Evolutionary conservation across 2,888 invertebrate species (phyloP).

Genomic region (Aleiodes alternator): DNA sequence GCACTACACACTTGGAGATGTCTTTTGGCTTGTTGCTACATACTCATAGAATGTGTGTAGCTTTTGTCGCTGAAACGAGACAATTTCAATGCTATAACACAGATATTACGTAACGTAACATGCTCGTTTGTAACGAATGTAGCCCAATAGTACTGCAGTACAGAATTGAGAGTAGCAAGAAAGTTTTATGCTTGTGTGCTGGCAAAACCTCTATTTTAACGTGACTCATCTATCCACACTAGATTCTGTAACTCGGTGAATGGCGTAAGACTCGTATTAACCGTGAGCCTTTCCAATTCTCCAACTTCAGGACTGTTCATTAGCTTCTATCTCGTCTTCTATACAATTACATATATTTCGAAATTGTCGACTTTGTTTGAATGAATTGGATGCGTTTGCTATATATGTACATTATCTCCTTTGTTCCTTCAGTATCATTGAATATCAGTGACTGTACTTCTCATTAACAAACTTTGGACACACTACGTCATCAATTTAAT

Average conservation of each 20-base stretch:
- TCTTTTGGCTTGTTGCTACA: slow-evolving; percentile 29
- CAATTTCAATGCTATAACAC: slow-evolving; percentile 10
- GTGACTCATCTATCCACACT: slow-evolving; percentile 13
- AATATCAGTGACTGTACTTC: slow-evolving; percentile 39
- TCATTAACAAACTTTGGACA: background rate
- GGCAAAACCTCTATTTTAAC: slow-evolving; percentile 23
- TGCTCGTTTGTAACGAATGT: slow-evolving; percentile 40
- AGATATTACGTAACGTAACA: slow-evolving; percentile 41
- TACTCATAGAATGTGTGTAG: slow-evolving; percentile 19
- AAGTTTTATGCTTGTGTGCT: slow-evolving; percentile 41
- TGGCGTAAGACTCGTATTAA: slow-evolving; percentile 35
- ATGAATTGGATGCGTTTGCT: slow-evolving; percentile 30
- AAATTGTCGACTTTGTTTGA: slow-evolving; percentile 42
- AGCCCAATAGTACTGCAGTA: slow-evolving; percentile 36
- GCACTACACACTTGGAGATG: background rate
- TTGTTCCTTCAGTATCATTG: slow-evolving; percentile 44
- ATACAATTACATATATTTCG: slow-evolving; percentile 50
- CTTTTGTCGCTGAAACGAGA: slow-evolving; percentile 23
- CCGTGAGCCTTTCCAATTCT: slow-evolving; percentile 17
- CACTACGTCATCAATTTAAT: background rate
- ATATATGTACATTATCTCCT: slow-evolving; percentile 40
- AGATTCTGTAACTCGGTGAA: background rate
- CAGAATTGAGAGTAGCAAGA: slow-evolving; percentile 34
- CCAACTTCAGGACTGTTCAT: slow-evolving; percentile 39
- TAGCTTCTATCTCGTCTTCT: slow-evolving; percentile 38